Evolutionary conservation across 2,113 vertebrate genomes (phyloP).

Genomic region (Arvicanthis niloticus): DNA sequence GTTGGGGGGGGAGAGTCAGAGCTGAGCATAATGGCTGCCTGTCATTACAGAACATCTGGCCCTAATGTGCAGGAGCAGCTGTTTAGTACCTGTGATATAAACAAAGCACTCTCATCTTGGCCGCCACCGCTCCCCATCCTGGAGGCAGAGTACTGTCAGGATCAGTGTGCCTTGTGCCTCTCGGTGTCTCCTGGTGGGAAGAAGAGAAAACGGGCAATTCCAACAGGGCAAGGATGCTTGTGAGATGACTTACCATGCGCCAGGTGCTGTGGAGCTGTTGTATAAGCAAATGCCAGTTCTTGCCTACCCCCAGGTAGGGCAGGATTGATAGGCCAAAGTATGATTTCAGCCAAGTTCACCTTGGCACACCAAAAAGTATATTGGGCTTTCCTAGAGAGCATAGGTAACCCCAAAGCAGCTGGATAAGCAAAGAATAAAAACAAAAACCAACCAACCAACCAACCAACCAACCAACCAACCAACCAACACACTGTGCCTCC

Average conservation of each 20-base stretch:
- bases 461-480: background rate
- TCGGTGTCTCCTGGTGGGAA: background rate
- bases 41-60: constrained; percentile 89
- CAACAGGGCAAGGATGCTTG: background rate
- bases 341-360: background rate
- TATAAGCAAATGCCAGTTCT: background rate
- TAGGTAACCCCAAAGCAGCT: background rate
- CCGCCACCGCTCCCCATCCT: constrained; percentile 77
- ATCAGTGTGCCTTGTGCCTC: constrained; percentile 18
- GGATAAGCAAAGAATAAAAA: background rate
- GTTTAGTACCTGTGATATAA: constrained; percentile 88
- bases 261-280: background rate
- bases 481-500: too few relatives aligned
- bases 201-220: background rate
- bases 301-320: background rate
- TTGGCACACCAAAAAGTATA: background rate
- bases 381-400: background rate
- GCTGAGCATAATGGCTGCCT: constrained; percentile 87
- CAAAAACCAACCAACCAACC: background rate
- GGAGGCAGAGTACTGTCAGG: background rate
- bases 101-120: constrained; percentile 81
- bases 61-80: constrained; percentile 86
- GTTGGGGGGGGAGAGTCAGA: constrained; percentile 82
- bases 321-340: background rate
- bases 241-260: background rate